phyloP scores from a whole-genome alignment of 2,797 vertebrate genomes.

The Brotula barbata region DNA sequence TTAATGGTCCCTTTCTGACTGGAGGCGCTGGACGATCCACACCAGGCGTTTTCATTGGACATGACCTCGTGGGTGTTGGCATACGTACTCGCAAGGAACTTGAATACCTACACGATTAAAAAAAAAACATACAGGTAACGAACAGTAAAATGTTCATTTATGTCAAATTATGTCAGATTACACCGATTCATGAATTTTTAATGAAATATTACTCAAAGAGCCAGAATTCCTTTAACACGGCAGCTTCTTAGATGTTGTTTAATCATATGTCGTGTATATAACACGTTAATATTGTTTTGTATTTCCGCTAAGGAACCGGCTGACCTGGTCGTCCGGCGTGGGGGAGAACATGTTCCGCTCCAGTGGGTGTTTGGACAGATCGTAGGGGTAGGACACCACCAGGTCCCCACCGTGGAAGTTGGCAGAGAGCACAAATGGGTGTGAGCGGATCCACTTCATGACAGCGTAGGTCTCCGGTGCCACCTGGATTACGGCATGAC shows the following conservation, averaged over 20 bases:
- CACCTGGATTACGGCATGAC: slow-evolving; percentile 76
- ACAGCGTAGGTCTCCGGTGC: slow-evolving; percentile 94
- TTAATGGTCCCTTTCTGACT: slow-evolving; percentile 85
- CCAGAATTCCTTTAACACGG: too few relatives aligned
- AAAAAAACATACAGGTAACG: too few relatives aligned
- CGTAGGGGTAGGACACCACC: slow-evolving; percentile 93
- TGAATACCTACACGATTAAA: slow-evolving; percentile 82
- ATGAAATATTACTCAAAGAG: too few relatives aligned
- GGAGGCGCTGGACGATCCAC: slow-evolving; percentile 80
- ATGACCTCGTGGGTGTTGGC: slow-evolving; percentile 86
- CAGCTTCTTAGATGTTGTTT: too few relatives aligned
- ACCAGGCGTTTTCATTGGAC: slow-evolving; percentile 80
- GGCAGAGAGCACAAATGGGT: slow-evolving; percentile 93
- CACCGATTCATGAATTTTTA: background rate
- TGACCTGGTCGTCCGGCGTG: slow-evolving; percentile 90
- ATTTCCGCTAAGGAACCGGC: background rate
- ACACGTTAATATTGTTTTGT: too few relatives aligned
- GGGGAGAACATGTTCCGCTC: slow-evolving; percentile 87
- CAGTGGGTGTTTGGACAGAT: slow-evolving; percentile 87
- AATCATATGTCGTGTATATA: too few relatives aligned
- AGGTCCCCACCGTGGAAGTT: slow-evolving; percentile 91
- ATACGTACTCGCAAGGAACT: slow-evolving; percentile 86
- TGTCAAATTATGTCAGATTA: background rate
- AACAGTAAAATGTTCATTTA: too few relatives aligned
- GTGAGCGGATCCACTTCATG: slow-evolving; percentile 95